A percentile compares a stretch with the other conserved stretches of the same genome.
Evolutionary conservation across 2,113 vertebrate genomes (phyloP).

Genomic region (Picathartes gymnocephalus): DNA sequence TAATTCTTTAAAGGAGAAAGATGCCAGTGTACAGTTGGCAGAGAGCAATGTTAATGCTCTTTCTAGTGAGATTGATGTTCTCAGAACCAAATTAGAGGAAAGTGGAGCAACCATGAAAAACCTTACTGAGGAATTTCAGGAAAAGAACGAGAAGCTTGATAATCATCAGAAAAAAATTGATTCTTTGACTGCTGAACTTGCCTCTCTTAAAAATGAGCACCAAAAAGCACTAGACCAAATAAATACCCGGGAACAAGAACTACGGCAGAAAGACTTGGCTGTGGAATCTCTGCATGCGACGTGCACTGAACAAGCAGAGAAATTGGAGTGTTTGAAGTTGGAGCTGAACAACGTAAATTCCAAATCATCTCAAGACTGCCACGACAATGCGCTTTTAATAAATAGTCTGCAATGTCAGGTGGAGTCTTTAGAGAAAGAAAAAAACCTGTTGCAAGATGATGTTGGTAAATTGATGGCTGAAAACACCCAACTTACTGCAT

Average conservation of each 20-base stretch:
- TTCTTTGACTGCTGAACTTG: conserved; percentile 72
- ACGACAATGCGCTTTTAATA: conserved; percentile 10
- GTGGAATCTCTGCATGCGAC: conserved; percentile 74
- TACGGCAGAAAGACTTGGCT: conserved; percentile 76
- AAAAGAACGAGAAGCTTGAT: conserved; percentile 69
- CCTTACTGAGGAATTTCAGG: conserved; percentile 60
- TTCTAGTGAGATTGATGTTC: conserved; percentile 50
- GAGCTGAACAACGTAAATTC: conserved; percentile 70
- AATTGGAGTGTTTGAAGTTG: conserved; percentile 56
- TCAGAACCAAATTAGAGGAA: conserved; percentile 63
- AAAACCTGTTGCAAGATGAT: conserved; percentile 58
- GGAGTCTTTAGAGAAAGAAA: conserved; percentile 64
- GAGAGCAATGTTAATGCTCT: conserved; percentile 43
- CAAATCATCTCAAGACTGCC: conserved; percentile 67
- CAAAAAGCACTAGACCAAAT: conserved; percentile 72
- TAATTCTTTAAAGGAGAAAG: conserved; percentile 55
- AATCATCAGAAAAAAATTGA: conserved; percentile 55
- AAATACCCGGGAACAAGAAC: conserved; percentile 63
- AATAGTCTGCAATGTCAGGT: conserved; percentile 60
- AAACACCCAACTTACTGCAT: conserved; percentile 66
- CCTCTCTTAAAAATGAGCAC: conserved; percentile 71
- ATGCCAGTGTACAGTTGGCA: conserved; percentile 21
- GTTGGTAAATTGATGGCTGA: conserved; percentile 65
- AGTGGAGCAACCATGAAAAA: conserved; percentile 19
- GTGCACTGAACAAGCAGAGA: conserved; percentile 72